These are phyloP conservation scores for Agonopterix heracliana DNA, from an alignment of 2,888 invertebrate species.

Conservation along the genomic window DNA sequence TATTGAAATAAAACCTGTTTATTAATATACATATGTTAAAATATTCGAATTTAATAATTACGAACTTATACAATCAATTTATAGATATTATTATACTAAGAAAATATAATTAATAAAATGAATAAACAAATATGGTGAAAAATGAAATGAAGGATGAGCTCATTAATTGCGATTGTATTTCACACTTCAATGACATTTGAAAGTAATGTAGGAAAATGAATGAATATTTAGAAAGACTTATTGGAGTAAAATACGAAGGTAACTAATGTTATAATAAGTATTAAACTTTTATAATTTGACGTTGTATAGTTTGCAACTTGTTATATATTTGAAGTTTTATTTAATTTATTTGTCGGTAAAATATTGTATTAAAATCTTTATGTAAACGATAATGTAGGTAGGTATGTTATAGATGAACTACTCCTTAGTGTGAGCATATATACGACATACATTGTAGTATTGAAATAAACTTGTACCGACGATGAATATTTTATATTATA, in stretches of 20 bases:
- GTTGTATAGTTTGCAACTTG: conserved; percentile 34
- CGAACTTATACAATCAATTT: conserved; percentile 77
- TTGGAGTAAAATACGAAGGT: conserved; percentile 73
- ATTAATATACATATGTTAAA: conserved; percentile 78
- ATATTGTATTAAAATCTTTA: conserved; percentile 16
- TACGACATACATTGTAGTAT: not conserved
- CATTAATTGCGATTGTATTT: conserved; percentile 73
- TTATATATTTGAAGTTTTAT: conserved; percentile 23
- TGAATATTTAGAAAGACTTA: conserved; percentile 77
- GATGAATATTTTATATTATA: too few species aligned
- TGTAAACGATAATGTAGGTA: conserved; percentile 16
- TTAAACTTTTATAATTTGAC: conserved; percentile 56
- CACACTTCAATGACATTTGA: conserved; percentile 74
- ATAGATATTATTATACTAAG: conserved; percentile 77
- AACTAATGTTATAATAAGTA: conserved; percentile 71
- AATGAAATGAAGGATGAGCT: conserved; percentile 64
- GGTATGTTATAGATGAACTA: conserved; percentile 25
- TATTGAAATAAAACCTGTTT: conserved; percentile 73
- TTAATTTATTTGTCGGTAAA: conserved; percentile 23
- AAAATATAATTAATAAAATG: conserved; percentile 75
- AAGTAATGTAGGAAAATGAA: conserved; percentile 71
- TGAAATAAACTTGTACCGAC: not conserved
- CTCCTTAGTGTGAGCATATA: conserved; percentile 8
- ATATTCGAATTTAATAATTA: conserved; percentile 78
- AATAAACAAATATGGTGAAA: conserved; percentile 74